Evolutionary conservation across 2,888 invertebrate species (phyloP), one percentile per base, ranked within the genome.

Genomic region (Drosophila monieri): DNA sequence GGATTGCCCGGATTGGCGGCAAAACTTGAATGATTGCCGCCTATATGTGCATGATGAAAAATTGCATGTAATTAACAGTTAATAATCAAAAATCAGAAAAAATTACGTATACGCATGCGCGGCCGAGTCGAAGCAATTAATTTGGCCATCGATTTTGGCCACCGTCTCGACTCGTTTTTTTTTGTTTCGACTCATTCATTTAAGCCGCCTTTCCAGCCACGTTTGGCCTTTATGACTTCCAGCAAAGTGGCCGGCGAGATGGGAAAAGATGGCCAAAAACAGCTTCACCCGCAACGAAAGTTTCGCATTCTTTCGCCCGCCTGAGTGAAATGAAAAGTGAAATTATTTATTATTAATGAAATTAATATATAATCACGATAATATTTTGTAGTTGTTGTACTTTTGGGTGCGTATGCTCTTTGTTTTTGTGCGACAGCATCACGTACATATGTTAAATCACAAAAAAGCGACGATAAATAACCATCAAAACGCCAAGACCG

Each of bases 331-430:
- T 84, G 84, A 84, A 84, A 84, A 84, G 84, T 84, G 84, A 84
- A 84, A 84, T 84, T 84, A 81, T 80, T 81, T 85, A 86, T 84
- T 84, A 84, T 86, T 84, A 84, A 84, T 84, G 83, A 84, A 84
- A 84, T 84, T 84, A 84, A 84, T 84, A 83, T 80, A 83, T 80
- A 84, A 75, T 71, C 78, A 78, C 68, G 78, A 43, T 43, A 10
- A 18, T 15, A 41, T 43, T 21, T 18, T 41, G 9, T 18, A 15
- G 8, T 21, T 43, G 21, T 43, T 43, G 74, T 74, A 46, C 55
- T 37, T 67, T 43, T 65, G 61, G 56, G 57, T 60, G 49, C 64
- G 59, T 70, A 55, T 62, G 52, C 74, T 56, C 80, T 71, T 72
- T 75, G 60, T 83, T 71, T 72, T 73, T 55, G 58, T 48, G 43